Evolutionary conservation across 1,140 invertebrate species (phyloP), one percentile per base, ranked within the genome.

Genomic region (Grapholita molesta): DNA sequence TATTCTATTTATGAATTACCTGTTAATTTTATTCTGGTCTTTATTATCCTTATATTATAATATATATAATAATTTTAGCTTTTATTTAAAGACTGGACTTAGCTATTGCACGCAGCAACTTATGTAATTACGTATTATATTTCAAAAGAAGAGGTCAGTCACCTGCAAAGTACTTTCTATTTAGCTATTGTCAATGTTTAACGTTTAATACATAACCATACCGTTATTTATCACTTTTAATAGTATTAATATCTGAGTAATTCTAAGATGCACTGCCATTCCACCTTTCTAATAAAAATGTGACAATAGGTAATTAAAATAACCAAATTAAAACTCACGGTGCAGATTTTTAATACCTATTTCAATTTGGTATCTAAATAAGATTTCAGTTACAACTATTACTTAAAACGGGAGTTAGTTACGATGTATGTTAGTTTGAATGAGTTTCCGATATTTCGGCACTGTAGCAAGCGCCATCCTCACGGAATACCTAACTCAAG

Each of bases 131-230:
- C 55, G 24, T 57, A 25, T 61, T 61, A 28, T 61, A 28, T 61
- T 61, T 61, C 55, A 61, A 61, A 61, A 61, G 55, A 28, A 61
- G 25, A 25, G 25, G 55, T 61, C 55, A 61, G 3, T 61, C 25
- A 61, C 55, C 24, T 15, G 55, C n/a, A 8, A 28, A 61, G 55
- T 61, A 61, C 55, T 61, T 61, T 61, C 55, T 61, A 61, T 18
- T 48, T 15, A 18, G 55, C 25, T 61, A 61, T 61, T 61, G 55
- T 61, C 55, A 61, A 52, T 52, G 42, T 52, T 52, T 18, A 15
- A 61, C 55, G 24, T 61, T 61, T 61, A 23, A 55, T 24, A 48
- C 42, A 48, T 48, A 48, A 48, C 42, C 15, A 1, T 48, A 48
- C n/a, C n/a, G 42, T 8, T 18, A 21, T 21, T 48, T 48, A 48